Base-by-base conservation (phyloP, 2,113 vertebrate species). In the Ameiurus melas region DNA sequence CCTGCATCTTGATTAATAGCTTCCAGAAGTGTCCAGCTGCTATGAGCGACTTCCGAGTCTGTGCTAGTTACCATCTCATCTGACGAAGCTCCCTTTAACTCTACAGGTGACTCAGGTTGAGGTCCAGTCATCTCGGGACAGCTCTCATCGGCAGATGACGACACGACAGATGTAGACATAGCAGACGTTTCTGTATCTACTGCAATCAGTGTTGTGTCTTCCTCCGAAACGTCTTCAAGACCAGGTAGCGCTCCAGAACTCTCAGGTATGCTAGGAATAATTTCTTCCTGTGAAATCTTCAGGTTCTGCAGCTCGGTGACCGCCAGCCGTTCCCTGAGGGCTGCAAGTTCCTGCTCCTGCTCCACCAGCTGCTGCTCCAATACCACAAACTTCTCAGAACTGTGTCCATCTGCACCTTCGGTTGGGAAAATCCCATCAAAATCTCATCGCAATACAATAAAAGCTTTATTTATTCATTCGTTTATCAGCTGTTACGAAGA, bases 31-130 rank as follows among this genome's bases (percentile, higher is more conserved):
- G 95, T 96, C 96, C 96, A 96, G 93, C 95, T 96, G 92, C 94
- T 96, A 90, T 95, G 95, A 39, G 94, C 95, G 58, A 96, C 95
- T 89, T 96, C 95, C 14, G 95, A 96, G 88, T 96, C 95, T 30
- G 93, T 95, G 73, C 95, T 96, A 68, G 94, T 93, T 0, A 95
- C 94, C 95, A 96, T 96, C 86, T 96, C 95, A 79, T 96, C 96
- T 0, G 95, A 96, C 3, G 95, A 95, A 0, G 94, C 91, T 33
- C 89, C 94, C 90, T 95, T 96, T 71, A 93, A 95, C 64, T 95
- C 95, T 58, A 91, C 95, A 3, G 94, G 93, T 33, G 95, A 96
- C 79, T 94, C 95, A 1, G 93, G 91, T 66, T 95, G 95, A 60
- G 92, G 87, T 86, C 87, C 92, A 19, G 94, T 92, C 27, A 94